Percentiles rank a stretch among this genome's conserved stretches.
Conservation (phyloP, 2,888 invertebrate species). For the Piscicola geometra region DNA sequence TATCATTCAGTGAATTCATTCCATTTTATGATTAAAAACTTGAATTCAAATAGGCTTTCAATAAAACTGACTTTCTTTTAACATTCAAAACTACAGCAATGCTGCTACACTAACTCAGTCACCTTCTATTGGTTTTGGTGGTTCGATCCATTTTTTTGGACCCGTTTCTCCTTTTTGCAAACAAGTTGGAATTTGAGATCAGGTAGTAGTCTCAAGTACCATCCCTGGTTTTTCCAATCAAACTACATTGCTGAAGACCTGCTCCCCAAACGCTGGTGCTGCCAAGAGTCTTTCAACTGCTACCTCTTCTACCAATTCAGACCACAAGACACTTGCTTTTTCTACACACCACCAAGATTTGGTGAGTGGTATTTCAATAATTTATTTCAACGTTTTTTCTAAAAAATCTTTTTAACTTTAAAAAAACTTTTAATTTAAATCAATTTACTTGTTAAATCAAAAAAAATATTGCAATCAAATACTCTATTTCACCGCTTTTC, state of each 20-base stretch:
- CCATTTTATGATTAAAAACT: background rate
- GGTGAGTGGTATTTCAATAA: too few relatives aligned
- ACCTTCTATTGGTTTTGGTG: conserved; percentile 25
- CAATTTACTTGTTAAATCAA: background rate
- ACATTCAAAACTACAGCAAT: conserved; percentile 16
- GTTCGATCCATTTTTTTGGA: conserved; percentile 19
- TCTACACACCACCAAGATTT: conserved; percentile 26
- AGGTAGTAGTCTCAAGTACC: conserved; percentile 28
- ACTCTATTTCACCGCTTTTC: background rate
- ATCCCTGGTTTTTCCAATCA: conserved; percentile 25
- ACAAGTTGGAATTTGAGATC: conserved; percentile 14
- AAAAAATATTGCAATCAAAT: background rate
- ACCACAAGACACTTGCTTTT: conserved; percentile 18
- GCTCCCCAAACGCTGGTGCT: conserved; percentile 33
- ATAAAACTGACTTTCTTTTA: background rate
- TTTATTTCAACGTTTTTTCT: too few relatives aligned
- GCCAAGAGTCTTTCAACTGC: conserved; percentile 30
- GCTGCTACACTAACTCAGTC: conserved; percentile 29
- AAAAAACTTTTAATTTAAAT: background rate
- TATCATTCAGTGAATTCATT: background rate
- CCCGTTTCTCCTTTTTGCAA: conserved; percentile 23
- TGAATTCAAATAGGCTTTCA: background rate
- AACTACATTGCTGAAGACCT: conserved; percentile 8
- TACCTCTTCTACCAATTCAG: conserved; percentile 34
- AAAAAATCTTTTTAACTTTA: too few relatives aligned